These are phyloP conservation scores for Chromis chromis DNA, from an alignment of 2,797 vertebrate species.

Conservation along the genomic window DNA sequence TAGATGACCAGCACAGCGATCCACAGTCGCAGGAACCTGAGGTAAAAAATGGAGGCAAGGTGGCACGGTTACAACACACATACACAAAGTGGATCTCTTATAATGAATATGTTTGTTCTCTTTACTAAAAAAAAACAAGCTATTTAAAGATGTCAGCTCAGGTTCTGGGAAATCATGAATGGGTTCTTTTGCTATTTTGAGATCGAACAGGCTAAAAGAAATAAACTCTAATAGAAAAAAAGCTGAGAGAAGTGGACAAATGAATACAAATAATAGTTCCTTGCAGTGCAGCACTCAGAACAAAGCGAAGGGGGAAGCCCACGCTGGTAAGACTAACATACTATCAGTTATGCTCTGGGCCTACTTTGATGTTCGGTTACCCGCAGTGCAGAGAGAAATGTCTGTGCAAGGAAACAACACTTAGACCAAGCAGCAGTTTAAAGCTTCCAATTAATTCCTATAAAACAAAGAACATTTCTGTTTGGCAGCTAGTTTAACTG, in stretches of 20 bases:
- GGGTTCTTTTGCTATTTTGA: background rate
- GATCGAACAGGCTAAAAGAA: background rate
- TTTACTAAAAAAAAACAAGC: background rate
- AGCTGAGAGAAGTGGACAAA: background rate
- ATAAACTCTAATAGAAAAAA: background rate
- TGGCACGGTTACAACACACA: background rate
- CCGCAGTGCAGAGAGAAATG: background rate
- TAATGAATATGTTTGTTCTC: background rate
- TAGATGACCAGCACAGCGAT: constrained; percentile 95
- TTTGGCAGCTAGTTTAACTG: background rate
- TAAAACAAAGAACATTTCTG: no score
- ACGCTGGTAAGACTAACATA: background rate
- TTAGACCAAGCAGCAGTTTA: background rate
- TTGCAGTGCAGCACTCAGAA: background rate
- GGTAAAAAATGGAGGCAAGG: background rate
- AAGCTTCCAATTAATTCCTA: background rate
- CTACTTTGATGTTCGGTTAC: background rate
- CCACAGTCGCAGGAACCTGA: constrained; percentile 93
- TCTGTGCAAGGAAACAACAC: background rate
- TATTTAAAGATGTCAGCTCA: background rate
- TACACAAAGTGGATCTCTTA: background rate
- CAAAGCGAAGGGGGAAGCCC: background rate
- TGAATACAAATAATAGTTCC: background rate
- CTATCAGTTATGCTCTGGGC: background rate
- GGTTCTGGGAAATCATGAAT: constrained; percentile 1